These are phyloP conservation scores for Linepithema humile DNA, from an alignment of 1,140 invertebrate species.

Conservation along the genomic window DNA sequence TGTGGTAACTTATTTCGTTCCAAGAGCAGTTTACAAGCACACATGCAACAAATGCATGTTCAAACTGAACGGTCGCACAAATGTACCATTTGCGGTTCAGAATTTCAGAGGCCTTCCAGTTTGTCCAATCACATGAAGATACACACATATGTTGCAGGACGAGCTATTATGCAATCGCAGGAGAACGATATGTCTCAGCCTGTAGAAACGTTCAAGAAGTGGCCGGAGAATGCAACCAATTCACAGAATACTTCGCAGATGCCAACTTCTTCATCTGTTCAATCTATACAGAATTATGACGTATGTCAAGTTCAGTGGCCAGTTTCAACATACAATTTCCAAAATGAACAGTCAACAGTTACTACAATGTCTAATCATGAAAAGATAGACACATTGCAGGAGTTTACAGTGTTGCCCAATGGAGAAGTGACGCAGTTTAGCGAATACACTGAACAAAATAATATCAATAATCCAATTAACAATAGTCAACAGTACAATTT, in stretches of 20 bases:
- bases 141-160: slow-evolving; percentile 82
- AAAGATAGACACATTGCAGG: slow-evolving; percentile 77
- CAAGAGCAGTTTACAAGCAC: slow-evolving; percentile 77
- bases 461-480: slow-evolving; percentile 60
- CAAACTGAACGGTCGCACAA: slow-evolving; percentile 78
- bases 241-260: slow-evolving; percentile 60
- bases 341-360: slow-evolving; percentile 68
- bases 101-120: slow-evolving; percentile 84
- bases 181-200: slow-evolving; percentile 57
- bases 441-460: slow-evolving; percentile 75
- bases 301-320: slow-evolving; percentile 78
- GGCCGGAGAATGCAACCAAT: slow-evolving; percentile 72
- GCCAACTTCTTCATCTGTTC: slow-evolving; percentile 67
- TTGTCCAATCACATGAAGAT: slow-evolving; percentile 85
- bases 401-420: slow-evolving; percentile 80
- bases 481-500: slow-evolving; percentile 73
- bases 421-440: slow-evolving; percentile 79
- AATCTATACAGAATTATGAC: slow-evolving; percentile 73
- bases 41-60: slow-evolving; percentile 78
- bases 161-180: slow-evolving; percentile 77
- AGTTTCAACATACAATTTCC: slow-evolving; percentile 77
- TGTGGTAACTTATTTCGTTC: slow-evolving; percentile 82
- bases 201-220: slow-evolving; percentile 68
- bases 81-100: slow-evolving; percentile 81
- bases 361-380: slow-evolving; percentile 69